Percentiles rank a stretch among this genome's conserved stretches.
Evolutionary conservation across 2,888 invertebrate species (phyloP).

Genomic region (Mythimna vitellina): DNA sequence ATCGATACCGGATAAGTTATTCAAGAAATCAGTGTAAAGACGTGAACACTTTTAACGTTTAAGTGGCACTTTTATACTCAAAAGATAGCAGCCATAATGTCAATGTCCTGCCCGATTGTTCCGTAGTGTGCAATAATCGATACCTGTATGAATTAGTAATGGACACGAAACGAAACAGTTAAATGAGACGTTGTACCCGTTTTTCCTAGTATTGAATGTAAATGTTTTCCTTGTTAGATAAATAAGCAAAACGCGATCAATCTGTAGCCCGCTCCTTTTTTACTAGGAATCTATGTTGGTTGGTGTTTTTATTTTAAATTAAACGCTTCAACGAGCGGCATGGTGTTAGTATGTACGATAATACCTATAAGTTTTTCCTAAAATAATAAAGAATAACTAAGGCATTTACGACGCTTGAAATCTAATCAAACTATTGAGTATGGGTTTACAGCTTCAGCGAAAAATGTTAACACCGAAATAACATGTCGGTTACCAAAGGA

Average conservation of each 20-base stretch:
- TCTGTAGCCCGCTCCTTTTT: neutral
- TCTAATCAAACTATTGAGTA: neutral
- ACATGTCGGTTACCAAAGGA: too few relatives aligned
- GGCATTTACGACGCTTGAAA: neutral
- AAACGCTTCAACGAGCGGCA: too few relatives aligned
- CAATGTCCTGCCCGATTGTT: slow-evolving; percentile 39
- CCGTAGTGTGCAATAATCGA: slow-evolving; percentile 49
- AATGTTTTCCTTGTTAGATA: slow-evolving; percentile 24
- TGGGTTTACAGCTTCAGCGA: too few relatives aligned
- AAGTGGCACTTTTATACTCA: slow-evolving; percentile 19
- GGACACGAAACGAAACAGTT: slow-evolving; percentile 34
- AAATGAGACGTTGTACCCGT: slow-evolving; percentile 9
- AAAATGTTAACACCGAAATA: neutral
- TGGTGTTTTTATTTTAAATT: neutral
- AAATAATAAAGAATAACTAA: too few relatives aligned
- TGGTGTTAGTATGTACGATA: too few relatives aligned
- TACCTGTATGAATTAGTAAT: slow-evolving; percentile 53
- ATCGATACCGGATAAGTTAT: slow-evolving; percentile 8
- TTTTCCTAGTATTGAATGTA: slow-evolving; percentile 29
- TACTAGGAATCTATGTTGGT: neutral
- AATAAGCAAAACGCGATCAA: slow-evolving; percentile 13
- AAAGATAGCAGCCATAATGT: slow-evolving; percentile 39
- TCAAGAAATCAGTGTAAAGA: slow-evolving; percentile 17
- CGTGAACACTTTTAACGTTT: slow-evolving; percentile 19
- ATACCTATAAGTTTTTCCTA: too few relatives aligned